phyloP scores from a whole-genome alignment of 2,888 invertebrate genomes.

The Rutpela maculata region DNA sequence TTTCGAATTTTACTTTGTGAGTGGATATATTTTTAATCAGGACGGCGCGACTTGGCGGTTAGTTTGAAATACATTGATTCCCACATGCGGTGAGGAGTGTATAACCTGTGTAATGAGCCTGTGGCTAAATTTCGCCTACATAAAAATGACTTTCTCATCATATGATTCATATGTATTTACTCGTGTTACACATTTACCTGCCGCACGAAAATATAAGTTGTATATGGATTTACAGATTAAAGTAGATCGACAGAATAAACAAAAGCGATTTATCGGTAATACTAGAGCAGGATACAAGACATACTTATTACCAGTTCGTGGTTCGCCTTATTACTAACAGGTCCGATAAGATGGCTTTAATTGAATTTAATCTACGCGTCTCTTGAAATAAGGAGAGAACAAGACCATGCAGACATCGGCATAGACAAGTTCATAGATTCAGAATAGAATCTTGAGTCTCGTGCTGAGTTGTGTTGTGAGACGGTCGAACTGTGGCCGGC shows the following conservation, averaged over 20 bases:
- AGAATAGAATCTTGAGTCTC: background rate
- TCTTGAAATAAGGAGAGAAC: background rate
- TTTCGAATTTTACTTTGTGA: too few species aligned
- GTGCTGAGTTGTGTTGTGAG: background rate
- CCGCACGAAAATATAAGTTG: background rate
- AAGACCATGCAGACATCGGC: background rate
- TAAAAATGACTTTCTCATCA: constrained; percentile 21
- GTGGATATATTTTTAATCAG: too few species aligned
- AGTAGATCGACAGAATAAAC: background rate
- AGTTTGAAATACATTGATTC: background rate
- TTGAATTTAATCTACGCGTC: background rate
- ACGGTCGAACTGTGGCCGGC: constrained; percentile 13
- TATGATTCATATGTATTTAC: constrained; percentile 11
- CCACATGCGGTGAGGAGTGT: background rate
- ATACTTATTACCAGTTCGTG: background rate
- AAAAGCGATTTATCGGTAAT: background rate
- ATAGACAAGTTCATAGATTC: constrained; percentile 8
- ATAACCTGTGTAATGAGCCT: background rate
- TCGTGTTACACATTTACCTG: background rate
- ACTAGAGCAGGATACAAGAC: background rate
- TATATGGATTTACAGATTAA: background rate
- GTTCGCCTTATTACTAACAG: background rate
- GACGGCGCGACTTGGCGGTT: background rate
- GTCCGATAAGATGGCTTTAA: constrained; percentile 16
- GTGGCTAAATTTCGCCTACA: constrained; percentile 23